Percentiles rank a stretch among this genome's conserved stretches.
Conservation (phyloP, 2,797 vertebrate species). For the Melanotaenia pygmaea region DNA sequence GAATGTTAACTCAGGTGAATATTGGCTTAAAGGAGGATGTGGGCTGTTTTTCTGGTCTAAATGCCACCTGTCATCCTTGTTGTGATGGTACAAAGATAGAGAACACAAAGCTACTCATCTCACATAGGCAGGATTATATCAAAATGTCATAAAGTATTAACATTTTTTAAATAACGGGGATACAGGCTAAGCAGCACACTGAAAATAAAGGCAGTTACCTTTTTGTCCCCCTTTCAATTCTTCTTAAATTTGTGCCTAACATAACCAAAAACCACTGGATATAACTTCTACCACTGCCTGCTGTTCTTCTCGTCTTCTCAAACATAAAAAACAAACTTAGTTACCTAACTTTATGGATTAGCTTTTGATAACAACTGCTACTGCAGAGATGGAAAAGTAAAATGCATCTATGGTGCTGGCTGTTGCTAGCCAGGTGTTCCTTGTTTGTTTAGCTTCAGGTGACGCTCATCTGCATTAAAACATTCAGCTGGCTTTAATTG, state of each 20-base stretch:
- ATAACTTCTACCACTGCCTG: constrained; percentile 15
- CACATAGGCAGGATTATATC: constrained; percentile 37
- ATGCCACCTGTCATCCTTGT: constrained; percentile 88
- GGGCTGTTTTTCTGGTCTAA: constrained; percentile 83
- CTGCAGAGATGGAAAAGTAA: constrained; percentile 29
- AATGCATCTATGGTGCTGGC: constrained; percentile 50
- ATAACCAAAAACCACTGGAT: neutral
- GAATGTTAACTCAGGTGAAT: constrained; percentile 80
- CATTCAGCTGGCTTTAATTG: constrained; percentile 69
- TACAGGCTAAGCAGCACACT: neutral
- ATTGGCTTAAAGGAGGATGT: constrained; percentile 86
- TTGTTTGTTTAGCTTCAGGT: constrained; percentile 81
- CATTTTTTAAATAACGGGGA: constrained; percentile 11
- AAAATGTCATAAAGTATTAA: constrained; percentile 31
- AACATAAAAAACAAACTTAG: neutral
- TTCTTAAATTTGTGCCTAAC: neutral
- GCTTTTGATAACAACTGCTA: constrained; percentile 28
- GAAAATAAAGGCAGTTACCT: constrained; percentile 1
- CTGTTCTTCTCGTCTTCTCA: constrained; percentile 2
- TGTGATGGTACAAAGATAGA: constrained; percentile 65
- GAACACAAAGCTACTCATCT: constrained; percentile 38
- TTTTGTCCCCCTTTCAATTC: neutral
- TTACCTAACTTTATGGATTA: constrained; percentile 8
- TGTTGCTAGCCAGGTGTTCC: constrained; percentile 78
- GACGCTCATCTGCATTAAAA: constrained; percentile 75